phyloP scores from a whole-genome alignment of 2,888 invertebrate genomes.

The Notodonta ziczac region DNA sequence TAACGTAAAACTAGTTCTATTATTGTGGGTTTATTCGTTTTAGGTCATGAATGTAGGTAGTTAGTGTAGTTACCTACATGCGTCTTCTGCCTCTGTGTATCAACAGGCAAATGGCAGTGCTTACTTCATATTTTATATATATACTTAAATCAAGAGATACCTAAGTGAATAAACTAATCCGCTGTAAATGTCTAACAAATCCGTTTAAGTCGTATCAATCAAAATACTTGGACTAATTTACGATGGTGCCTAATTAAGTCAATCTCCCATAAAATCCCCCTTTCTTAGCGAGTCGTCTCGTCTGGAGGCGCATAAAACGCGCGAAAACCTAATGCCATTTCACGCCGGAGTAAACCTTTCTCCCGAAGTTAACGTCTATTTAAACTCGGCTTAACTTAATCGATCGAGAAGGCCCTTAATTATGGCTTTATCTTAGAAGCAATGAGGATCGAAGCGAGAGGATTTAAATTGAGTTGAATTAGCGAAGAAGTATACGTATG shows the following conservation, averaged over 20 bases:
- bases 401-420: slow-evolving; percentile 84
- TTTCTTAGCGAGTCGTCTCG: slow-evolving; percentile 79
- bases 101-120: too few species aligned
- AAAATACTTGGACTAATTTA: slow-evolving; percentile 77
- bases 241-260: slow-evolving; percentile 78
- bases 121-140: background rate
- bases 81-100: too few species aligned
- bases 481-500: slow-evolving; percentile 45
- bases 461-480: slow-evolving; percentile 72
- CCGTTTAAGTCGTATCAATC: slow-evolving; percentile 70
- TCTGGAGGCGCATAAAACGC: slow-evolving; percentile 73
- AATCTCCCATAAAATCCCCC: slow-evolving; percentile 80
- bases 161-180: slow-evolving; percentile 16
- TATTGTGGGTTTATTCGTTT: background rate
- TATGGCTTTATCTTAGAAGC: slow-evolving; percentile 80
- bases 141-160: background rate
- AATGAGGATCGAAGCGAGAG: slow-evolving; percentile 58
- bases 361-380: slow-evolving; percentile 82
- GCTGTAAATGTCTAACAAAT: slow-evolving; percentile 54
- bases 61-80: too few species aligned
- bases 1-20: slow-evolving; percentile 1
- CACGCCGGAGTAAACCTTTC: slow-evolving; percentile 85
- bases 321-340: slow-evolving; percentile 85
- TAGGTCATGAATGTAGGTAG: background rate
- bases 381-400: slow-evolving; percentile 84